Evolutionary conservation across 2,797 vertebrate species (phyloP), one percentile per base, ranked within the genome.

Genomic region (Amblyopsis hoosieri): DNA sequence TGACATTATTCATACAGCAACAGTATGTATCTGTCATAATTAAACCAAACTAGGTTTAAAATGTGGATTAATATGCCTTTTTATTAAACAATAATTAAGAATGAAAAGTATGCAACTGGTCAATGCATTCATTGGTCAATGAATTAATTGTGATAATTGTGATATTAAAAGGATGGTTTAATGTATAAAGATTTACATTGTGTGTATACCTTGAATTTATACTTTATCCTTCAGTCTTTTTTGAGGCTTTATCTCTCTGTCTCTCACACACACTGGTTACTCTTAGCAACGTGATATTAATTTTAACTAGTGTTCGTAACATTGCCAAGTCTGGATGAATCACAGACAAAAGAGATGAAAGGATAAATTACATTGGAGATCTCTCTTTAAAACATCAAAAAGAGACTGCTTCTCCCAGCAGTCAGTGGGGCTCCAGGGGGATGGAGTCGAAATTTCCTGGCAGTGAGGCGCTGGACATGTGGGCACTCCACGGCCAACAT

Each of bases 371-470:
- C 82, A 85, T 87, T 82, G 86, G 86, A 86, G 85, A 89, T 90
- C 88, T 82, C 78, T 89, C 86, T 92, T 90, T 89, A 87, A 81
- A 87, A 92, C 88, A 92, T 93, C 90, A 93, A 93, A 93, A 88
- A 75, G 64, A 64, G 47, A 75, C 64, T 12, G 66, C 81, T 86
- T 85, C 82, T 84, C 86, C 76, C 83, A 76, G 85, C 88, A 90
- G 88, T 82, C 90, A 86, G 81, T 56, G 72, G 88, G 88, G 86
- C 81, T 89, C 90, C 87, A 10, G 80, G 79, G 90, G 89, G 90
- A 90, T 77, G 64, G 66, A 83, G 84, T 80, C 72, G 86, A 85
- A 88, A 87, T 92, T 93, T 93, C 90, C 92, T 92, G 92, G 89
- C 89, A 91, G 82, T 80, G 86, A 87, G 72, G 67, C 80, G 85